Conservation (phyloP, 2,113 vertebrate species). For the Lipotes vexillifer region DNA sequence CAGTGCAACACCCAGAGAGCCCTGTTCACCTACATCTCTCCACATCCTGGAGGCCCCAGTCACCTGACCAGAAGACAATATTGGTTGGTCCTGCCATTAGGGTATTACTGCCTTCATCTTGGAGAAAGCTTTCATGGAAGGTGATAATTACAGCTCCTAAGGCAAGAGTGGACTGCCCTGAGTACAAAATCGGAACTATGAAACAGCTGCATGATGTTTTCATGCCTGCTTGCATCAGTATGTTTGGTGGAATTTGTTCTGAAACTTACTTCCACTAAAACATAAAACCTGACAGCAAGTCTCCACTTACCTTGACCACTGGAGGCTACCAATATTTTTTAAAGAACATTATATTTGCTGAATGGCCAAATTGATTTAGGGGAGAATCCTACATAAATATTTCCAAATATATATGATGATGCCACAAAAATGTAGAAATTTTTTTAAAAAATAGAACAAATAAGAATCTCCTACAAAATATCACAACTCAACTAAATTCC, state of each 20-base stretch:
- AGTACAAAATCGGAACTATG: neutral
- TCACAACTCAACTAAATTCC: constrained; percentile 8
- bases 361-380: neutral
- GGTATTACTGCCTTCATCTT: neutral
- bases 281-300: neutral
- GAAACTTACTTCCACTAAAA: neutral
- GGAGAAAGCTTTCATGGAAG: neutral
- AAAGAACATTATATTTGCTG: neutral
- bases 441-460: neutral
- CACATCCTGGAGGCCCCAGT: neutral
- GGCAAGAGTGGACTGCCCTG: neutral
- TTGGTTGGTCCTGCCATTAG: neutral
- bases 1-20: neutral
- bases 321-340: neutral
- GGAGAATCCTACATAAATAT: neutral
- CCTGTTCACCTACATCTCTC: neutral
- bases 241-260: neutral
- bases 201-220: neutral
- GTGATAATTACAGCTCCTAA: neutral
- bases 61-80: neutral
- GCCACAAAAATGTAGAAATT: neutral
- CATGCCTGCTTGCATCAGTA: neutral
- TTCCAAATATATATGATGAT: neutral
- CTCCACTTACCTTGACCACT: neutral
- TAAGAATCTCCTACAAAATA: neutral